Percentiles rank a stretch among this genome's conserved stretches.
Conservation (phyloP, 2,113 vertebrate genomes). For the Oceanites oceanicus region DNA sequence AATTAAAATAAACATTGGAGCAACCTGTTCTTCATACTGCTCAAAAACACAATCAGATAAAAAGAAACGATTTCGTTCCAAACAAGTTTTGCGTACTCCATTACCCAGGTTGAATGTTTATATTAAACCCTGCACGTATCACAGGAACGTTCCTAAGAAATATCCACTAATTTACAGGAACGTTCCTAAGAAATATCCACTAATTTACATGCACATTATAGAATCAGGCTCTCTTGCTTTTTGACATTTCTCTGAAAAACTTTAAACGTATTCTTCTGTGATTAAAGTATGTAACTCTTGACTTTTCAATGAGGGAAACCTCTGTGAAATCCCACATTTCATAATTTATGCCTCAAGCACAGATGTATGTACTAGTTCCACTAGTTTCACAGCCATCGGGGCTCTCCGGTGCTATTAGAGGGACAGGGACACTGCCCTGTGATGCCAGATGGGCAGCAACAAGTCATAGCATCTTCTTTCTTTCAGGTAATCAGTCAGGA, state of each 20-base stretch:
- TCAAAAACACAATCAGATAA: not conserved
- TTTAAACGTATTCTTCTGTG: not conserved
- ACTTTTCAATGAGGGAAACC: not conserved
- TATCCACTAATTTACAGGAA: not conserved
- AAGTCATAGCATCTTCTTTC: not conserved
- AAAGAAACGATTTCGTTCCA: not conserved
- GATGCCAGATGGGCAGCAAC: not conserved
- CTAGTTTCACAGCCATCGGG: not conserved
- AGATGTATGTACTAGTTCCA: accelerated
- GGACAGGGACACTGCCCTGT: not conserved
- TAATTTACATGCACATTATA: accelerated
- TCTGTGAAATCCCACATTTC: not conserved
- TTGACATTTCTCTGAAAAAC: not conserved
- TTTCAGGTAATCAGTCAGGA: not conserved
- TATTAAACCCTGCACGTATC: not conserved
- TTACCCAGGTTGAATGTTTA: not conserved
- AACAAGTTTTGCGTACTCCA: not conserved
- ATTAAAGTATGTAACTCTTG: accelerated
- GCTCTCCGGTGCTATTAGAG: not conserved
- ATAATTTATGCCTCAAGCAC: accelerated
- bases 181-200: not conserved
- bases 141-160: accelerated
- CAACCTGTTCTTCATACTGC: not conserved
- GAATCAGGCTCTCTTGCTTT: not conserved
- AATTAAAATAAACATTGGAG: not conserved